These are phyloP conservation scores for Limnothrissa miodon DNA, from an alignment of 2,113 vertebrate genomes.

Conservation along the genomic window DNA sequence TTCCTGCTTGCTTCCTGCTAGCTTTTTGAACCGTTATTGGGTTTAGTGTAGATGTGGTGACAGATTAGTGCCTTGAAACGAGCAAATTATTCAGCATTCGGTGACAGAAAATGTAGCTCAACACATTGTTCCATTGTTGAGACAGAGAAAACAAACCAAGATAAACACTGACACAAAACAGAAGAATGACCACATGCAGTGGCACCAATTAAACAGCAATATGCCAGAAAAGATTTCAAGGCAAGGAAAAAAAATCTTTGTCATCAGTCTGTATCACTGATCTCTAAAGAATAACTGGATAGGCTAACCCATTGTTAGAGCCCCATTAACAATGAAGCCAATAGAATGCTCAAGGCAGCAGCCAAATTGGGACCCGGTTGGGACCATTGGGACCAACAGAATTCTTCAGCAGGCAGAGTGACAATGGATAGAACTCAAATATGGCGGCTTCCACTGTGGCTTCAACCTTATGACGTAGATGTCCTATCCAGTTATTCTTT, in stretches of 20 bases:
- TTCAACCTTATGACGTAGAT: too few relatives aligned
- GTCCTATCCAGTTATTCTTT: too few relatives aligned
- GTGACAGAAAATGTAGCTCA: neutral
- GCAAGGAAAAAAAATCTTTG: neutral
- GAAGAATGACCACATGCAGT: neutral
- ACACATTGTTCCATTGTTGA: neutral
- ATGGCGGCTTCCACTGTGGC: too few relatives aligned
- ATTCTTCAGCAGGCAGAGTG: too few relatives aligned
- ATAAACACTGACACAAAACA: neutral
- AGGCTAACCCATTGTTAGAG: too few relatives aligned
- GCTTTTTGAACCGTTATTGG: neutral
- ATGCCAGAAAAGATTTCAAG: neutral
- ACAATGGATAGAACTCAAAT: too few relatives aligned
- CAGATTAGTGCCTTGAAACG: neutral
- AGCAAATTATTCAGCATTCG: neutral
- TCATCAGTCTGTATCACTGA: neutral
- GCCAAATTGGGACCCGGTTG: too few relatives aligned
- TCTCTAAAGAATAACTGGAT: too few relatives aligned
- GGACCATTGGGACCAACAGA: too few relatives aligned
- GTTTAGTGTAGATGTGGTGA: neutral
- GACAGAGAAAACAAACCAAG: neutral
- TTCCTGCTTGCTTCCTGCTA: neutral
- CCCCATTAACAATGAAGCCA: too few relatives aligned
- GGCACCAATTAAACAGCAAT: neutral
- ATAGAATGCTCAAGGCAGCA: too few relatives aligned